Conservation (phyloP, 2,888 invertebrate genomes). For the Disparrhopalites patrizii region DNA sequence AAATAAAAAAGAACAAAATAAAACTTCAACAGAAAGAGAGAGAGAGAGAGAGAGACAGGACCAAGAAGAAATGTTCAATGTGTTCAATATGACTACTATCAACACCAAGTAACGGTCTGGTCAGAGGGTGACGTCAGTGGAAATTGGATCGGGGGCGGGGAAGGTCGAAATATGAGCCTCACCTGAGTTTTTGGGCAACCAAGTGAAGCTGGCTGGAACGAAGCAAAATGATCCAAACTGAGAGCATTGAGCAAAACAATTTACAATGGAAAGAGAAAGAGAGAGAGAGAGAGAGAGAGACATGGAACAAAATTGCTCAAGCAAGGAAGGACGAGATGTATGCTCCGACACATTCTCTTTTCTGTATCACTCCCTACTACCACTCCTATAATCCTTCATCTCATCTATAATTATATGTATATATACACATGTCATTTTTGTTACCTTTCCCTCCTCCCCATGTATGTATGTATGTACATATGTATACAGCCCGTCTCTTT, state of each 20-base stretch:
- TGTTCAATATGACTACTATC: too few relatives aligned
- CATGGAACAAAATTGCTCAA: not conserved
- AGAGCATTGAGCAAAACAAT: constrained; percentile 24
- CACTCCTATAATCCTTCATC: not conserved
- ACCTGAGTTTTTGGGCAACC: constrained; percentile 39
- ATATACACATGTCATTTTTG: too few relatives aligned
- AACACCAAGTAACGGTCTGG: constrained; percentile 22
- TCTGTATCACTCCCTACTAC: not conserved
- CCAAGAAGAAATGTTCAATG: too few relatives aligned
- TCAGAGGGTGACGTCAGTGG: constrained; percentile 27
- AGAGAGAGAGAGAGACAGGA: not conserved
- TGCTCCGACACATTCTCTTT: not conserved
- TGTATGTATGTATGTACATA: not conserved
- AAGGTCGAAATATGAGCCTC: constrained; percentile 37
- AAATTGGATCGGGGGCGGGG: constrained; percentile 43
- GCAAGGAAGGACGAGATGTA: not conserved
- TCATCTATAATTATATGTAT: not conserved
- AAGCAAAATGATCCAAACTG: constrained; percentile 27
- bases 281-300: not conserved
- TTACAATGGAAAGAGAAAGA: constrained; percentile 16
- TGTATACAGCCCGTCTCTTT: too few relatives aligned
- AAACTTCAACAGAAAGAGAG: too few relatives aligned
- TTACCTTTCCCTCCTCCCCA: not conserved
- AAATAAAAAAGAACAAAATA: too few relatives aligned
- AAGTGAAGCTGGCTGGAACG: constrained; percentile 41